These are phyloP conservation scores for Saccopteryx bilineata DNA, from an alignment of 2,113 vertebrate genomes.

Conservation along the genomic window DNA sequence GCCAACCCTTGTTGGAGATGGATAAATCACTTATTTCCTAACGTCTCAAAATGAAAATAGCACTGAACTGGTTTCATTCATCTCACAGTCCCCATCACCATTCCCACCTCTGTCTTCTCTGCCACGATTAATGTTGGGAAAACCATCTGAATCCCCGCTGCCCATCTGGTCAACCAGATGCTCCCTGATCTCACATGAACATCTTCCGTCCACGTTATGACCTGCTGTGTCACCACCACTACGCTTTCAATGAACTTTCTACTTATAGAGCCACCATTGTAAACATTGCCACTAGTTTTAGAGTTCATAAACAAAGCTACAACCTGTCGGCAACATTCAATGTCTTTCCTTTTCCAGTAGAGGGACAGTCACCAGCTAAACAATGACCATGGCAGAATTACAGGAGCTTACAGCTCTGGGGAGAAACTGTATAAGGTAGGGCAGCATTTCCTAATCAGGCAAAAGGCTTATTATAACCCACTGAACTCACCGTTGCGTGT, in stretches of 20 bases:
- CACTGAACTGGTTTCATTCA: background rate
- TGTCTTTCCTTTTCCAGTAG: background rate
- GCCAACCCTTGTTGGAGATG: background rate
- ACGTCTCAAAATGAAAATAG: background rate
- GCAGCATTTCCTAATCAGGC: background rate
- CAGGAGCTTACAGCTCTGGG: background rate
- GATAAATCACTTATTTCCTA: background rate
- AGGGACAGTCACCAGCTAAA: constrained; percentile 40
- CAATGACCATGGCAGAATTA: background rate
- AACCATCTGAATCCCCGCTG: accelerated
- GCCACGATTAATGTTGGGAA: background rate
- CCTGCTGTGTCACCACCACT: background rate
- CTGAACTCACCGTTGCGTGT: background rate
- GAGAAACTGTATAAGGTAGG: background rate
- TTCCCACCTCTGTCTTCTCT: background rate
- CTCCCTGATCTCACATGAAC: background rate
- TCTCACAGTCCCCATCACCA: background rate
- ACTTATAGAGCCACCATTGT: background rate
- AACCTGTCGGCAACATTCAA: background rate
- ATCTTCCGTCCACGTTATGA: accelerated
- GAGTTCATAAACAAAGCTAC: background rate
- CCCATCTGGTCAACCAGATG: background rate
- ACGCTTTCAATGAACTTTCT: background rate
- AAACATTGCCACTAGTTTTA: background rate
- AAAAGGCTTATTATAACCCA: background rate